Evolutionary conservation across 2,888 invertebrate species (phyloP), one percentile per base, ranked within the genome.

Genomic region (Aphodius granarius): DNA sequence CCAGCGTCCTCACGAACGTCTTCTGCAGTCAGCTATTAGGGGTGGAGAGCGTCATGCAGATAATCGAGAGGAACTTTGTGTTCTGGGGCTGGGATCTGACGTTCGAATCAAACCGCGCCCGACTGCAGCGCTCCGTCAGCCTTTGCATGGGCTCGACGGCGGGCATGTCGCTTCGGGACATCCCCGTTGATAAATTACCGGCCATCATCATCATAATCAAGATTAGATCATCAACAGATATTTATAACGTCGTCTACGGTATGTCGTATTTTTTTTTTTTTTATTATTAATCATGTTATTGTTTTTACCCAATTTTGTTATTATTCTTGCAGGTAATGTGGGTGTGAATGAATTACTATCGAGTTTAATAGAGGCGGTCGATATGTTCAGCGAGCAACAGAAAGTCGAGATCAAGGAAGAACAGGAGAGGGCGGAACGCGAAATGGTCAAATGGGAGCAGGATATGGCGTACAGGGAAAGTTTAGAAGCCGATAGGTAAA

Each of bases 1-100:
- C 92, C 80, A 97, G 98, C 82, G 97, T 99, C 75, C 89, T 97
- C 81, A 94, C 97, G 63, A 98, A 99, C 88, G 98, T 99, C 79
- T 99, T 99, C 90, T 98, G 98, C 88, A 96, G 97, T 75, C 96
- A 97, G 86, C 90, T 97, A 77, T 89, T 99, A 80, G 97, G 97
- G 86, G 94, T 94, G 83, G 97, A 97, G 84, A 94, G 95, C 17
- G 94, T 98, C 72, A 92, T 97, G 83, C 94, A 96, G 85, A 95
- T 95, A 77, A 91, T 99, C 70, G 92, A 94, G 75, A 93, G 93
- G 75, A 97, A 97, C 89, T 99, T 97, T 87, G 89, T 98, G 68
- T 91, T 97, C 1, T 99, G 97, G 92, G 98, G 98, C 76, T 99
- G 99, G 99, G 99, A 99, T 87, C 91, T 98, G 81, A 97, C 98